Base-by-base conservation (phyloP, 2,113 vertebrate genomes). In the Rana temporaria region DNA sequence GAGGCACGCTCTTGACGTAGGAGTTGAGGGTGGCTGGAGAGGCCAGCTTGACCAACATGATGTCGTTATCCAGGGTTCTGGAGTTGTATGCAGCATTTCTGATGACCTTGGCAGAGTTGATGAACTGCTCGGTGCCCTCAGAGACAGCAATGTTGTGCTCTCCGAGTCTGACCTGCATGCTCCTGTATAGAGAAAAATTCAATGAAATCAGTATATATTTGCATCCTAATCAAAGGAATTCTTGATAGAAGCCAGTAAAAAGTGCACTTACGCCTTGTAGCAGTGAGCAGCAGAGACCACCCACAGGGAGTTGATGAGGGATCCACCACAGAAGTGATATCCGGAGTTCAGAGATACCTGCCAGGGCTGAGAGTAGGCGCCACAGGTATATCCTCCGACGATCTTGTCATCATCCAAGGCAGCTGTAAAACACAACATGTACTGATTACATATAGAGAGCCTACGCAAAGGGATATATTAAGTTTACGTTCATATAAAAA, bases 241-340 rank as follows among this genome's bases (percentile, higher is more conserved):
- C n/a, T n/a, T n/a, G n/a, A n/a, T 30, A 30, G 26, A 3, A 30
- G 3, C 26, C 26, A 30, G 26, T 30, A 2, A 30, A 30, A 30
- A 30, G 3, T 30, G 0, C 4, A 84, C 92, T 90, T 88, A 92
- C 88, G 89, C 85, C 83, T 91, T 83, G 87, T 90, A 94, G 86
- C 92, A 95, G 85, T 95, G 93, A 88, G 91, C 92, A 82, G 93
- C 92, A 78, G 92, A 94, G 75, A 95, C 81, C 22, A 92, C 92
- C 94, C 93, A 94, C 65, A 84, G 85, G 86, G 77, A 90, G 90
- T 11, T 64, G 0, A 80, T 87, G 34, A 93, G 87, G 52, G 84
- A 84, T 0, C 91, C 89, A 0, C 90, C 90, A 32, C 92, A 92
- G 81, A 83, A 87, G 86, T 89, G 91, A 82, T 88, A 91, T 3